Conservation (phyloP, 2,113 vertebrate species). For the Hassar affinis region DNA sequence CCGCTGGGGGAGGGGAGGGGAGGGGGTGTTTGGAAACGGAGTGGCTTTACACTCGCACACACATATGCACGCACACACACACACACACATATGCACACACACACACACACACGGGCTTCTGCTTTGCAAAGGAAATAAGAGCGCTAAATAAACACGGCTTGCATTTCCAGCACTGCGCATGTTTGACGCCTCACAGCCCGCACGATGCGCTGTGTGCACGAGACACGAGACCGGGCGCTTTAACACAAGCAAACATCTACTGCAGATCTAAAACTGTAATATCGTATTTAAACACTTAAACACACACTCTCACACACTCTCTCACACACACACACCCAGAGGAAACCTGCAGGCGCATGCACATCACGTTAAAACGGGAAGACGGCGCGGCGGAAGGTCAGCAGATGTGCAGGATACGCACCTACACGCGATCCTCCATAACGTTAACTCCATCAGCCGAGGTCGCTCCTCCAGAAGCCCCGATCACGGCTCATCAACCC, state of each 20-base stretch:
- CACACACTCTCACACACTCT: too few species aligned
- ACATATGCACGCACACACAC: slow-evolving; percentile 11
- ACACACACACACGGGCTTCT: neutral
- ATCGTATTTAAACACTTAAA: neutral
- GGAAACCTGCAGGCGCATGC: neutral
- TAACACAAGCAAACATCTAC: neutral
- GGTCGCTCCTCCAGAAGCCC: slow-evolving; percentile 44
- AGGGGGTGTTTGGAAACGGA: slow-evolving; percentile 61
- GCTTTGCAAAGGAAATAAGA: slow-evolving; percentile 24
- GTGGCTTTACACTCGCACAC: neutral
- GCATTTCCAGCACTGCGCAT: neutral
- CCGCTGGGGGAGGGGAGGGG: slow-evolving; percentile 64
- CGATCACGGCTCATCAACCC: slow-evolving; percentile 57
- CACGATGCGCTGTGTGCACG: neutral
- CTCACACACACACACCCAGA: too few species aligned
- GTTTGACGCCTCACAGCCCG: neutral
- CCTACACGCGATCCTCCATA: slow-evolving; percentile 71
- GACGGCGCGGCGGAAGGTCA: neutral
- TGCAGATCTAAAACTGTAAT: neutral
- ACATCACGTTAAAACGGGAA: neutral
- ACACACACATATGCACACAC: slow-evolving; percentile 22
- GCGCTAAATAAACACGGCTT: neutral
- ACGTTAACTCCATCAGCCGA: slow-evolving; percentile 73
- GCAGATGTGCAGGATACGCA: slow-evolving; percentile 58
- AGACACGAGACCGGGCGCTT: too few species aligned